A percentile compares a stretch with the other conserved stretches of the same genome.
phyloP scores from a whole-genome alignment of 2,797 vertebrate genomes.

The Enteromius viviparus region DNA sequence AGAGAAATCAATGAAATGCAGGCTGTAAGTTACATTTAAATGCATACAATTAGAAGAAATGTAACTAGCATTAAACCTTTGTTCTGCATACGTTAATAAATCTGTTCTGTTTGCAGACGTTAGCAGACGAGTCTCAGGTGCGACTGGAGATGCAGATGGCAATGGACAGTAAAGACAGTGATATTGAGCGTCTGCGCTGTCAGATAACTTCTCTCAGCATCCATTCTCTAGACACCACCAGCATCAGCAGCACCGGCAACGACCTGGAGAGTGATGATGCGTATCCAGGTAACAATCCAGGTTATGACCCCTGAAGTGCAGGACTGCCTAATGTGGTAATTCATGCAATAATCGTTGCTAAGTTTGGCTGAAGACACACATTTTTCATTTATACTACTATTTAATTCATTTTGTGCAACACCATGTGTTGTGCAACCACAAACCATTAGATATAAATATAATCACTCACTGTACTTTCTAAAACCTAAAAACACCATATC shows the following conservation, averaged over 20 bases:
- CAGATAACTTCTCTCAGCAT: slow-evolving; percentile 90
- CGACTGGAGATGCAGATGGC: slow-evolving; percentile 95
- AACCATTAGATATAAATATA: not conserved
- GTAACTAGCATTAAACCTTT: not conserved
- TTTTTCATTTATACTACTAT: no score
- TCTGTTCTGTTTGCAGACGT: slow-evolving; percentile 75
- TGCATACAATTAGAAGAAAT: not conserved
- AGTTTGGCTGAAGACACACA: not conserved
- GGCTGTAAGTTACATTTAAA: slow-evolving; percentile 82
- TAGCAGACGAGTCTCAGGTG: slow-evolving; percentile 91
- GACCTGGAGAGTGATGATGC: slow-evolving; percentile 87
- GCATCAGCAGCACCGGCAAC: slow-evolving; percentile 86
- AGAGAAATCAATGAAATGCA: slow-evolving; percentile 97
- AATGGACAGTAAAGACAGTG: slow-evolving; percentile 96
- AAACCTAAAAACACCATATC: not conserved
- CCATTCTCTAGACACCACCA: slow-evolving; percentile 89
- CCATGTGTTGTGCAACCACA: not conserved
- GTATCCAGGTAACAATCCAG: slow-evolving; percentile 86
- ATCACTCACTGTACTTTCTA: not conserved
- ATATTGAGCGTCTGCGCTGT: slow-evolving; percentile 94
- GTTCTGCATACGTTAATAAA: not conserved
- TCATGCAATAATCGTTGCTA: not conserved
- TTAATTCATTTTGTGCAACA: not conserved
- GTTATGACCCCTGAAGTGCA: not conserved
- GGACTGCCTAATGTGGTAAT: not conserved